Percentiles rank a stretch among this genome's conserved stretches.
These are phyloP conservation scores for Adineta ricciae DNA, from an alignment of 2,888 invertebrate species.

Conservation along the genomic window DNA sequence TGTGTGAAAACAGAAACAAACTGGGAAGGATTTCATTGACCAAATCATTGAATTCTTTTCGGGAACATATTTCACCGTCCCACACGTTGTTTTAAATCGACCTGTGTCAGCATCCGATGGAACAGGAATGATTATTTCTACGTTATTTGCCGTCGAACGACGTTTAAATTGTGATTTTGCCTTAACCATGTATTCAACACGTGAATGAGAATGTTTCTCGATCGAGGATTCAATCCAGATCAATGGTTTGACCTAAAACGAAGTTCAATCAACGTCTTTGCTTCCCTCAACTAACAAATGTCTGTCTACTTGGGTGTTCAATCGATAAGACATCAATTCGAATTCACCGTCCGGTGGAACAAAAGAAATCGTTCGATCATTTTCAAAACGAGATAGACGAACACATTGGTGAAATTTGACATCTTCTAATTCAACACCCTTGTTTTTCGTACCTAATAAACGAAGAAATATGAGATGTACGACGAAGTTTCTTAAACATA, in stretches of 20 bases:
- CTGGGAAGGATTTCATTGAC: slow-evolving; percentile 89
- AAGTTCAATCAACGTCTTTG: neutral
- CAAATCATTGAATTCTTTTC: slow-evolving; percentile 92
- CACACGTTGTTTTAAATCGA: slow-evolving; percentile 91
- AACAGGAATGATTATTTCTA: slow-evolving; percentile 66
- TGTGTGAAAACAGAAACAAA: slow-evolving; percentile 35
- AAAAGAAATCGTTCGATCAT: slow-evolving; percentile 92
- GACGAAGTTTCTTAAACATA: slow-evolving; percentile 41
- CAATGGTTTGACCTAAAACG: slow-evolving; percentile 66
- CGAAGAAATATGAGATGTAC: too few relatives aligned
- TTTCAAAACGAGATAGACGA: slow-evolving; percentile 85
- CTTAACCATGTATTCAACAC: slow-evolving; percentile 97
- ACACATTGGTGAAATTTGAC: slow-evolving; percentile 99
- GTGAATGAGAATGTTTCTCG: slow-evolving; percentile 86
- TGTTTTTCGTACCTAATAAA: slow-evolving; percentile 70
- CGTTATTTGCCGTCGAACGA: slow-evolving; percentile 92
- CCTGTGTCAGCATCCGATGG: slow-evolving; percentile 82
- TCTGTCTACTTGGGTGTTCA: slow-evolving; percentile 90
- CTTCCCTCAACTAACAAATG: too few relatives aligned
- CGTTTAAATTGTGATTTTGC: slow-evolving; percentile 96
- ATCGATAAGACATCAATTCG: slow-evolving; percentile 90
- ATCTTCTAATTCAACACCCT: slow-evolving; percentile 92
- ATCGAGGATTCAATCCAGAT: slow-evolving; percentile 99
- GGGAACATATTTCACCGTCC: slow-evolving; percentile 90
- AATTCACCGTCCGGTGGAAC: slow-evolving; percentile 98